Evolutionary conservation across 2,888 invertebrate genomes (phyloP).

Genomic region (Hoplodrina blanda): DNA sequence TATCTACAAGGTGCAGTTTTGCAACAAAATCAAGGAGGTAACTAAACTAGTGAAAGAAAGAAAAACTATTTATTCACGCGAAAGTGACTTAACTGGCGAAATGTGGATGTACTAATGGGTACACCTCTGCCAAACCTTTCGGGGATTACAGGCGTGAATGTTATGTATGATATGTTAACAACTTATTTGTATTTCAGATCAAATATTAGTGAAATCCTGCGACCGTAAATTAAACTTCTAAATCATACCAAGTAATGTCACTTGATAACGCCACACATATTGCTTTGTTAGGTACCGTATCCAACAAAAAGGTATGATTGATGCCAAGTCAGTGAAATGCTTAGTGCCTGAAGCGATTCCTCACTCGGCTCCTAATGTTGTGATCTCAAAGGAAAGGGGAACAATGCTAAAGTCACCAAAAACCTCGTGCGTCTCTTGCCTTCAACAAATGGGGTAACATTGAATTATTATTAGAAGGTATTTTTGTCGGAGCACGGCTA

Average conservation of each 20-base stretch:
- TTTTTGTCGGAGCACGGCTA: constrained; percentile 11
- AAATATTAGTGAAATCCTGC: background rate
- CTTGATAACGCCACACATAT: constrained; percentile 39
- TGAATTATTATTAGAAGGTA: constrained; percentile 20
- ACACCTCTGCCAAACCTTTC: too few relatives aligned
- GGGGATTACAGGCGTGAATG: too few relatives aligned
- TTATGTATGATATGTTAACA: too few relatives aligned
- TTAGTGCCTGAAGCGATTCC: constrained; percentile 59
- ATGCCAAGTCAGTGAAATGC: constrained; percentile 55
- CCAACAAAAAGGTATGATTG: constrained; percentile 67
- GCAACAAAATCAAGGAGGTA: too few relatives aligned
- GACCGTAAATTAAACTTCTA: constrained; percentile 17
- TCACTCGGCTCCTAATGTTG: constrained; percentile 56
- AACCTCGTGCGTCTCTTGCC: constrained; percentile 7
- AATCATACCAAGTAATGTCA: constrained; percentile 29
- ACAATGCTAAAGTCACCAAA: constrained; percentile 35
- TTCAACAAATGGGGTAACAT: background rate
- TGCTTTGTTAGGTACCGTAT: constrained; percentile 49
- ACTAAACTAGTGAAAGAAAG: too few relatives aligned
- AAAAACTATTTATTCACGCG: too few relatives aligned
- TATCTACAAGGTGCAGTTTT: too few relatives aligned
- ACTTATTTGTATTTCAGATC: too few relatives aligned
- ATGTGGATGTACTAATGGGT: too few relatives aligned
- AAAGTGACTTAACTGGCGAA: too few relatives aligned
- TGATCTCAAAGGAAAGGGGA: constrained; percentile 53